Conservation (phyloP, 2,797 vertebrate species). For the Gila robusta region DNA sequence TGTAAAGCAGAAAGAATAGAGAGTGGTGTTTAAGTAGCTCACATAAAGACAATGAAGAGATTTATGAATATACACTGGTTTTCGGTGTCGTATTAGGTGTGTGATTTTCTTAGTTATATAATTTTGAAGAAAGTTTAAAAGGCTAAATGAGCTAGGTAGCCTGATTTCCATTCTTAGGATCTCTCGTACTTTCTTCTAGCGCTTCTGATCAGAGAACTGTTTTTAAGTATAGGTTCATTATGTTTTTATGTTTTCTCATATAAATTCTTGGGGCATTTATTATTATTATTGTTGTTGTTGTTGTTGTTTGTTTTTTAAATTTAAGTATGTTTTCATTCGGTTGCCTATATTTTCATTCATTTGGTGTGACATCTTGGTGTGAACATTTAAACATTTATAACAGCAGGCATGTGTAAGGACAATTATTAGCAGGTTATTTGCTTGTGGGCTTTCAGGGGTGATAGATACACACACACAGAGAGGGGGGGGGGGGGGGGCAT, state of each 20-base stretch:
- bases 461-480: slow-evolving; percentile 4
- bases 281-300: not conserved
- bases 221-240: not conserved
- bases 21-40: not conserved
- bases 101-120: not conserved
- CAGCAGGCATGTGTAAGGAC: slow-evolving; percentile 26
- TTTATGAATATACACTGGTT: not conserved
- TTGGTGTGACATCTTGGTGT: not conserved
- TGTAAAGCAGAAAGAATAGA: not conserved
- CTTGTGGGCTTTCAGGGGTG: slow-evolving; percentile 10
- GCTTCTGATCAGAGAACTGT: not conserved
- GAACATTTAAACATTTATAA: slow-evolving; percentile 20
- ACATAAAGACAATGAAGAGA: not conserved
- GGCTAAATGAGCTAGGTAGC: not conserved
- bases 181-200: not conserved
- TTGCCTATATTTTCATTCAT: not conserved
- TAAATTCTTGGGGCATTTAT: not conserved
- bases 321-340: not conserved
- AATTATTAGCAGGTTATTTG: slow-evolving; percentile 26
- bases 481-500: slow-evolving; percentile 1
- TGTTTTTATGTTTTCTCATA: not conserved
- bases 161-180: not conserved
- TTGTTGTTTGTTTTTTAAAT: not conserved
- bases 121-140: not conserved
- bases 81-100: not conserved